These are phyloP conservation scores for Mythimna pallens DNA, from an alignment of 2,888 invertebrate species.

Conservation along the genomic window DNA sequence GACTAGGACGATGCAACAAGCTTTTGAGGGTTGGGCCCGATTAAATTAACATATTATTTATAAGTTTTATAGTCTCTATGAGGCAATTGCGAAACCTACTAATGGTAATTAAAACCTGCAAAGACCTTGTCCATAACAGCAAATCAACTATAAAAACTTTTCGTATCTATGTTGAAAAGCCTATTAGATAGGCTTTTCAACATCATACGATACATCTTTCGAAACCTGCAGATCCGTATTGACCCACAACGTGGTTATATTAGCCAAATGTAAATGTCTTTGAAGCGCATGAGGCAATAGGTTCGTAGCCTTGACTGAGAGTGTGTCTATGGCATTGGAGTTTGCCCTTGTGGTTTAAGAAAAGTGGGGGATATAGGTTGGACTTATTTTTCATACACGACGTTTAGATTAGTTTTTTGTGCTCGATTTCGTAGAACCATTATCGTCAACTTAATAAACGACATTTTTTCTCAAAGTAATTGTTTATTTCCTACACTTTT, in stretches of 20 bases:
- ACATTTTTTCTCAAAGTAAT: no score
- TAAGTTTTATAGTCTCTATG: no score
- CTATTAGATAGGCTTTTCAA: slow-evolving; percentile 32
- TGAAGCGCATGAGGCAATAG: slow-evolving; percentile 47
- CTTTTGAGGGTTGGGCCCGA: no score
- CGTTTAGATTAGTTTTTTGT: no score
- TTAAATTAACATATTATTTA: no score
- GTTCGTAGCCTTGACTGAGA: slow-evolving; percentile 53
- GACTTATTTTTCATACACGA: background rate
- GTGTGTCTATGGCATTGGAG: slow-evolving; percentile 52
- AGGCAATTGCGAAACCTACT: no score
- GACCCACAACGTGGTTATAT: slow-evolving; percentile 40
- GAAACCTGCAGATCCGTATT: slow-evolving; percentile 44
- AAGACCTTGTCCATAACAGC: slow-evolving; percentile 17
- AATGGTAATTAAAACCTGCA: background rate
- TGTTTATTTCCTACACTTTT: no score
- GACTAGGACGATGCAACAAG: no score
- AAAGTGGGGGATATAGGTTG: slow-evolving; percentile 15
- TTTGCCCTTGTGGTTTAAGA: slow-evolving; percentile 50
- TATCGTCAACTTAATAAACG: no score
- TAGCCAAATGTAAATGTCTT: slow-evolving; percentile 44
- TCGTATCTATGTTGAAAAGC: no score
- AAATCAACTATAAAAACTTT: slow-evolving; percentile 20
- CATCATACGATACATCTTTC: slow-evolving; percentile 44
- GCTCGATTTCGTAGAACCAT: no score